Evolutionary conservation across 1,140 invertebrate genomes (phyloP), one percentile per base, ranked within the genome.

Genomic region (Ptiloglossa arizonensis): DNA sequence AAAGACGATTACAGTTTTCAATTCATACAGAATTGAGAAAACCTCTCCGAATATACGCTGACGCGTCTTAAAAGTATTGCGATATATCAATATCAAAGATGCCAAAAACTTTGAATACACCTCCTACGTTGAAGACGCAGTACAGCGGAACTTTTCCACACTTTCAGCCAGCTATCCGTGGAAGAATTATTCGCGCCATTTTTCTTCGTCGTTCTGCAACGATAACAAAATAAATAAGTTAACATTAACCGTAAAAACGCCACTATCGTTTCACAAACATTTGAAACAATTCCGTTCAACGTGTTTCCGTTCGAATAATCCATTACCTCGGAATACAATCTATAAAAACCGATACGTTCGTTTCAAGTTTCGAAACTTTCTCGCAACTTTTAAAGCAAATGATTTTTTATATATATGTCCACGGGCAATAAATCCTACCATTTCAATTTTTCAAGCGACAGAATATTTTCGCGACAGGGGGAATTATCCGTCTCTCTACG

Each of bases 91-190:
- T 75, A 86, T 86, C 85, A 86, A 69, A 72, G 74, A 75, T 86
- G 85, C 81, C 85, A 79, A 83, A 83, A 86, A 86, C 84, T 86
- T 86, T 86, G 85, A 86, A 86, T 86, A 86, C 74, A 83, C 81
- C 83, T 59, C 29, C 80, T 48, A 56, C 67, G 57, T 67, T 27
- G 77, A 76, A 79, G 81, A 83, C 77, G 81, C 60, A 52, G 13
- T 80, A 76, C 67, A 57, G 62, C 46, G 50, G 35, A 85, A 85
- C 66, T 85, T 85, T 80, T 81, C 71, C 69, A 71, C 78, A 71
- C 81, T 83, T 80, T 63, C 44, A 59, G 44, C 60, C 57, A 57
- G 68, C 63, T 83, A 83, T 80, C 56, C 68, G 50, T 44, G 46
- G 24, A 38, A 73, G 71, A 85, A 73, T 83, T 85, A 83, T 83